Evolutionary conservation across 2,113 vertebrate species (phyloP).

Genomic region (Lamprologus speciosus): DNA sequence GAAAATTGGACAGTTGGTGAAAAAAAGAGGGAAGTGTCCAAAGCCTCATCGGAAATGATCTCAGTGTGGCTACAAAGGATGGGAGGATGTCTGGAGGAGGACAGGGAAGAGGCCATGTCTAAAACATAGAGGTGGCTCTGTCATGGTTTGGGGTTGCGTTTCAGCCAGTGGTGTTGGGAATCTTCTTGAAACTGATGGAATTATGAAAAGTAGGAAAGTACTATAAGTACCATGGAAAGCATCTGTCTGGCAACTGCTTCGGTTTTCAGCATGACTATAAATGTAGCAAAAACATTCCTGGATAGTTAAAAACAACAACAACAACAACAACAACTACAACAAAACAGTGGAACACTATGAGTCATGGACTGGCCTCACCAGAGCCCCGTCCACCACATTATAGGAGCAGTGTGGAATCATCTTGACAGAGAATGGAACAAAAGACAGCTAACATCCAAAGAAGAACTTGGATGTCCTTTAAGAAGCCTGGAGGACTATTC

Average conservation of each 20-base stretch:
- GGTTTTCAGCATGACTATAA: background rate
- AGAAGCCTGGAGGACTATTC: background rate
- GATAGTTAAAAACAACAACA: background rate
- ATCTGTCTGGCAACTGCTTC: background rate
- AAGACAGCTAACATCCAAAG: background rate
- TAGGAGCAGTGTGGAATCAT: background rate
- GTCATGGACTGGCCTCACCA: background rate
- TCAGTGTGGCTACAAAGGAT: background rate
- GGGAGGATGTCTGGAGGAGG: background rate
- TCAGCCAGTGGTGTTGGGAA: background rate
- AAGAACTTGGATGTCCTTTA: background rate
- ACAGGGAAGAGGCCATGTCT: background rate
- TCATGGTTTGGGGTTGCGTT: background rate
- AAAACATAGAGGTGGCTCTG: background rate
- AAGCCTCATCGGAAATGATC: background rate
- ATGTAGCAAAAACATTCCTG: background rate
- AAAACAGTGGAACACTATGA: background rate
- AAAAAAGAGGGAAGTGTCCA: background rate
- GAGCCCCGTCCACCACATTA: background rate
- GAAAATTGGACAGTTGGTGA: background rate
- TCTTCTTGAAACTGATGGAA: background rate
- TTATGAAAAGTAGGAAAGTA: background rate
- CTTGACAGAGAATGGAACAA: background rate
- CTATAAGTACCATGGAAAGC: background rate
- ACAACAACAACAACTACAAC: background rate